Evolutionary conservation across 2,113 vertebrate species (phyloP).

Genomic region (Hippopotamus amphibius): DNA sequence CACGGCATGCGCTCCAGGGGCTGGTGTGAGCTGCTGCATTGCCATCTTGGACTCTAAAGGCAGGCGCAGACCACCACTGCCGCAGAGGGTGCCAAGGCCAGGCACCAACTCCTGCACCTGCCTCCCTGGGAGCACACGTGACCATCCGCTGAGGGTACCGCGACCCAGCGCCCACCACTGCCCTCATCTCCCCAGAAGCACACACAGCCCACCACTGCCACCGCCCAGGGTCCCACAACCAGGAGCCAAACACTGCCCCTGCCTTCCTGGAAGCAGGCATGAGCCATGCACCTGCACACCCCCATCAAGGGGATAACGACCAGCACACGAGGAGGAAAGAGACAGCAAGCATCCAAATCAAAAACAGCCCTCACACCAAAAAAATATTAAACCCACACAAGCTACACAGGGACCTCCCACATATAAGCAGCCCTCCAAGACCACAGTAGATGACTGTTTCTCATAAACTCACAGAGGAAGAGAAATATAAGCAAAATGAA

Average conservation of each 20-base stretch:
- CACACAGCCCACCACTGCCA: too few relatives aligned
- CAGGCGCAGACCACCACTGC: background rate
- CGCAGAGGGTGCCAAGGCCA: background rate
- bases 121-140: background rate
- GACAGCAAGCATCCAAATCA: background rate
- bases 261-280: background rate
- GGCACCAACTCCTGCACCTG: background rate
- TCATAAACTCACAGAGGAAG: background rate
- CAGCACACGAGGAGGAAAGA: background rate
- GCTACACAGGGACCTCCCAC: background rate
- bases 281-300: background rate
- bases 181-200: background rate
- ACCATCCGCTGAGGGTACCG: background rate
- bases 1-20: background rate
- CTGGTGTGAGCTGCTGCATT: background rate
- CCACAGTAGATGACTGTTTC: background rate
- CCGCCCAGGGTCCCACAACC: background rate
- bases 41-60: background rate
- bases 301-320: background rate
- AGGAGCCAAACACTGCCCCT: background rate
- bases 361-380: background rate
- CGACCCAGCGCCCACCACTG: background rate
- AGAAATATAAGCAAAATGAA: background rate
- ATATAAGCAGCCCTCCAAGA: background rate
- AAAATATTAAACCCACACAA: background rate